Percentiles rank a stretch among this genome's conserved stretches.
Evolutionary conservation across 2,113 vertebrate genomes (phyloP).

Genomic region (Anguilla rostrata): DNA sequence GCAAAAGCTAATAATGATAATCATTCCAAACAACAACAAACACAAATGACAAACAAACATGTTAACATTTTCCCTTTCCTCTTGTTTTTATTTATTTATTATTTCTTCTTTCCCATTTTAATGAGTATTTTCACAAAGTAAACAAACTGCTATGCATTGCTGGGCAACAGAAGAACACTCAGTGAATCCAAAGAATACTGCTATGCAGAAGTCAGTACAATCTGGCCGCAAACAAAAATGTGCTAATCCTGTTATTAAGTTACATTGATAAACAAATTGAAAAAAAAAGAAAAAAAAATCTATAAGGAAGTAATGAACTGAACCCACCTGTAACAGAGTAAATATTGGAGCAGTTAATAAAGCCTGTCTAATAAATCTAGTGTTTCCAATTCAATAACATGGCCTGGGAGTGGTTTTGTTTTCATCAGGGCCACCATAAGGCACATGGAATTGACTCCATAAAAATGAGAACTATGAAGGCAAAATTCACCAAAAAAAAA

Average conservation of each 20-base stretch:
- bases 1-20: neutral
- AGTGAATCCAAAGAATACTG: constrained; percentile 30
- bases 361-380: constrained; percentile 44
- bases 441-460: neutral
- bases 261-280: constrained; percentile 49
- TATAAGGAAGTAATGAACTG: constrained; percentile 70
- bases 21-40: neutral
- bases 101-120: constrained; percentile 10
- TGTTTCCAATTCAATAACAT: constrained; percentile 56
- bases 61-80: constrained; percentile 9
- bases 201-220: constrained; percentile 72
- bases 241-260: constrained; percentile 52
- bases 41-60: neutral
- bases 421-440: neutral
- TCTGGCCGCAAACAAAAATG: constrained; percentile 62
- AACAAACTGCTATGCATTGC: constrained; percentile 34
- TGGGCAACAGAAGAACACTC: constrained; percentile 39
- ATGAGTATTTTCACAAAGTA: neutral
- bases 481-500: constrained; percentile 13
- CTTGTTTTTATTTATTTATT: constrained; percentile 16
- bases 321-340: constrained; percentile 54
- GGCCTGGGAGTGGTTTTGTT: neutral
- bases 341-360: constrained; percentile 69
- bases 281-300: constrained; percentile 51
- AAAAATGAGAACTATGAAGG: too few species aligned